phyloP scores from a whole-genome alignment of 2,888 invertebrate species.

The Cerceris rybyensis region DNA sequence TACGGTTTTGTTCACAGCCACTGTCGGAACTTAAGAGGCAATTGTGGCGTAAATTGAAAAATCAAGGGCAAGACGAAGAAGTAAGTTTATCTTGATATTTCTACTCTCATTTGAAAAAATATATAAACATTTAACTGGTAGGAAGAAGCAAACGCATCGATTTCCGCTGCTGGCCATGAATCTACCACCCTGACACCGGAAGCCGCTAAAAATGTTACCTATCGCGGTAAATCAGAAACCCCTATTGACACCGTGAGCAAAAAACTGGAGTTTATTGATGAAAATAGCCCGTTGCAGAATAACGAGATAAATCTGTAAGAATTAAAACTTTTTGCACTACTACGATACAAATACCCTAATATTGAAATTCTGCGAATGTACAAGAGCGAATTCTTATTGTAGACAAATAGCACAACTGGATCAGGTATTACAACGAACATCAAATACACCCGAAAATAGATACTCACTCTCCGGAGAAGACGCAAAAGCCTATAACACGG shows the following conservation, averaged over 20 bases:
- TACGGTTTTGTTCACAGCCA: conserved; percentile 69
- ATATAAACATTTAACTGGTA: conserved; percentile 6
- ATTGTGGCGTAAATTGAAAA: conserved; percentile 79
- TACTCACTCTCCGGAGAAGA: conserved; percentile 71
- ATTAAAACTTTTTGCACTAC: neutral
- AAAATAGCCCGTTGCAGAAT: conserved; percentile 62
- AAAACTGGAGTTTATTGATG: conserved; percentile 71
- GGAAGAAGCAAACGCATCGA: conserved; percentile 4
- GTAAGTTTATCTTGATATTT: conserved; percentile 47
- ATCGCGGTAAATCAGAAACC: neutral
- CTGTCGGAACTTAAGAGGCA: conserved; percentile 77
- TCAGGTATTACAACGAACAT: conserved; percentile 71
- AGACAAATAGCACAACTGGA: conserved; percentile 76
- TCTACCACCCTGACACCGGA: neutral
- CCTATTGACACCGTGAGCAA: conserved; percentile 62
- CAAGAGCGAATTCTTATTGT: neutral
- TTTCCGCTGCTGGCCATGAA: neutral
- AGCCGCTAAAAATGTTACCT: neutral
- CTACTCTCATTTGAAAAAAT: neutral
- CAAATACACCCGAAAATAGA: conserved; percentile 72
- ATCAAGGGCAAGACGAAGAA: conserved; percentile 54
- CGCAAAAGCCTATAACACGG: conserved; percentile 65
- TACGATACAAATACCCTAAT: neutral
- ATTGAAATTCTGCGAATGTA: neutral
- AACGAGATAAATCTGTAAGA: conserved; percentile 70